Evolutionary conservation across 2,797 vertebrate genomes (phyloP).

Genomic region (Protonibea diacanthus): DNA sequence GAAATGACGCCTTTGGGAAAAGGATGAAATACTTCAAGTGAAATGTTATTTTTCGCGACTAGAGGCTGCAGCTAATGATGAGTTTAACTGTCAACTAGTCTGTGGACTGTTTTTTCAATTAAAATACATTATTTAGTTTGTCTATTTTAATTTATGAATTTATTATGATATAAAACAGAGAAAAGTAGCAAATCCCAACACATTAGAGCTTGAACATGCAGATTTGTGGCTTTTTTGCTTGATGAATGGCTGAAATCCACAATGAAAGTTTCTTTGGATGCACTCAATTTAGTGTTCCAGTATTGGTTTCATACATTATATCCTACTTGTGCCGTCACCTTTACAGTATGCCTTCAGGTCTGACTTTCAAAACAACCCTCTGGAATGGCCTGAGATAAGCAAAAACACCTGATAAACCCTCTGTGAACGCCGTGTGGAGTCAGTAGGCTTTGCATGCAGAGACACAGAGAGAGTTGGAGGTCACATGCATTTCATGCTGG

Average conservation of each 20-base stretch:
- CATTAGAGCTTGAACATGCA: too few relatives aligned
- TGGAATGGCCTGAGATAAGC: conserved; percentile 43
- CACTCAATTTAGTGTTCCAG: neutral
- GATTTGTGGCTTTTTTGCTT: neutral
- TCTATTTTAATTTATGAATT: neutral
- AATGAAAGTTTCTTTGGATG: neutral
- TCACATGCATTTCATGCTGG: conserved; percentile 67
- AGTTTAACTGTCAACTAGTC: neutral
- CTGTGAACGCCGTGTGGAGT: conserved; percentile 16
- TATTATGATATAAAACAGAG: neutral
- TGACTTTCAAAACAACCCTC: conserved; percentile 33
- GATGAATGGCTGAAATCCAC: neutral
- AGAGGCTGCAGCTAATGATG: neutral
- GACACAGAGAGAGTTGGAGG: conserved; percentile 60
- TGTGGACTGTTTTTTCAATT: neutral
- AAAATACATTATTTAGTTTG: too few relatives aligned
- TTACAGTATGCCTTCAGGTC: neutral
- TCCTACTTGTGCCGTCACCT: conserved; percentile 8
- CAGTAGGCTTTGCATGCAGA: conserved; percentile 49
- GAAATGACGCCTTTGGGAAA: conserved; percentile 18
- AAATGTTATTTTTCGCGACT: neutral
- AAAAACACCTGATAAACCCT: conserved; percentile 26
- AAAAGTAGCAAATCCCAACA: neutral
- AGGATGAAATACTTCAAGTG: neutral
- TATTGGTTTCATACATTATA: neutral